These are phyloP conservation scores for Apocrypta bakeri DNA, from an alignment of 1,140 invertebrate genomes.

Conservation along the genomic window DNA sequence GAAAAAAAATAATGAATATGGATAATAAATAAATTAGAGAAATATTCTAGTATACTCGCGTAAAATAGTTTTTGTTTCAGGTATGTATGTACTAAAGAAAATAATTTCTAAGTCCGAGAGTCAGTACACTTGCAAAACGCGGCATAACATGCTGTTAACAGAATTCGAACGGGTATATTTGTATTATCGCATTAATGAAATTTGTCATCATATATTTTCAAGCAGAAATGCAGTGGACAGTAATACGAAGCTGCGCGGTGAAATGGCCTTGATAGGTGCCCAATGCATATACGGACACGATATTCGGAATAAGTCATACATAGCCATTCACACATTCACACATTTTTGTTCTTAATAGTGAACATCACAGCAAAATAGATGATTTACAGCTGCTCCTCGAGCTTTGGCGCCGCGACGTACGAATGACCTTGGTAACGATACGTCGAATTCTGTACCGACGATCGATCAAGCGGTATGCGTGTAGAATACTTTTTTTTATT, in stretches of 20 bases:
- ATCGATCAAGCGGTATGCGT: constrained; percentile 69
- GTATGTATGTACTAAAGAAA: background rate
- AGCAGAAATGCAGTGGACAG: background rate
- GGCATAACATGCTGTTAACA: background rate
- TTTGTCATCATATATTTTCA: background rate
- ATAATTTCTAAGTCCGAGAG: background rate
- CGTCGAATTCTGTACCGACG: constrained; percentile 51
- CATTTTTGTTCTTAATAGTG: background rate
- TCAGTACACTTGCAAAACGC: background rate
- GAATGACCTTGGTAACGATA: constrained; percentile 37
- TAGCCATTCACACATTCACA: background rate
- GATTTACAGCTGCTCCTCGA: background rate
- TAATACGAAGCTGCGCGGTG: background rate
- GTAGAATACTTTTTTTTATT: constrained; percentile 44
- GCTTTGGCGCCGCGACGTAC: constrained; percentile 5
- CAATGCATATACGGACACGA: no score
- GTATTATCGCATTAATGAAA: background rate
- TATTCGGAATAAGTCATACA: background rate
- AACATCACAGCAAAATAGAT: background rate
- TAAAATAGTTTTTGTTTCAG: background rate
- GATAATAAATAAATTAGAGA: no score
- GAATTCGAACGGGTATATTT: no score
- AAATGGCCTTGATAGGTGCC: background rate
- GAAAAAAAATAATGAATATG: no score
- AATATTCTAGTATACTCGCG: no score